Conservation (phyloP, 1,140 invertebrate genomes). For the Lethrus apterus region DNA sequence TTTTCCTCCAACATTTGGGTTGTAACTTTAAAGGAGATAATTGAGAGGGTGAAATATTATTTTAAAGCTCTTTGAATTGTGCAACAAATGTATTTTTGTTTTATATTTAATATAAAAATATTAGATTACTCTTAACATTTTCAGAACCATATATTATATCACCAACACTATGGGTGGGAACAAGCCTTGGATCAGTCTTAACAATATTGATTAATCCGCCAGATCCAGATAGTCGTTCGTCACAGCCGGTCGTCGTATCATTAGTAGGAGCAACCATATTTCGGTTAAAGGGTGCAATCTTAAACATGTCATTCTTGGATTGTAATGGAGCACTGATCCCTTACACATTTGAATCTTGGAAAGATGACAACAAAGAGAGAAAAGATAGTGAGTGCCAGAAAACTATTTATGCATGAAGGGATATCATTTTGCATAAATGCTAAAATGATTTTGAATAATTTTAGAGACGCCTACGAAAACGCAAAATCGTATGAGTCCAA, state of each 20-base stretch:
- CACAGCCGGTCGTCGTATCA: constrained; percentile 83
- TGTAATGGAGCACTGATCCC: constrained; percentile 82
- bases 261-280: constrained; percentile 89
- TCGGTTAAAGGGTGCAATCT: constrained; percentile 86
- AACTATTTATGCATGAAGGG: not conserved
- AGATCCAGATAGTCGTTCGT: constrained; percentile 67
- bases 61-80: too few relatives aligned
- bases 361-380: constrained; percentile 66
- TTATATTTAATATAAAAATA: not conserved
- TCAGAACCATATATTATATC: constrained; percentile 63
- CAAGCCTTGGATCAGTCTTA: constrained; percentile 89
- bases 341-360: constrained; percentile 80
- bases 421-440: too few relatives aligned
- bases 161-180: constrained; percentile 93
- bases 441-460: constrained; percentile 54
- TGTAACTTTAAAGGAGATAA: too few relatives aligned
- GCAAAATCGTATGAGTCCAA: constrained; percentile 67
- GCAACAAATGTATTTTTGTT: too few relatives aligned
- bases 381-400: constrained; percentile 52
- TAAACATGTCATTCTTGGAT: constrained; percentile 92
- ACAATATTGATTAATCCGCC: constrained; percentile 85
- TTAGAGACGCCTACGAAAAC: constrained; percentile 56
- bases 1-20: too few relatives aligned
- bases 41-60: too few relatives aligned
- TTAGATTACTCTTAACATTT: constrained; percentile 16